These are phyloP conservation scores for Enteromius paludinosus DNA, from an alignment of 2,797 vertebrate species.

Conservation along the genomic window DNA sequence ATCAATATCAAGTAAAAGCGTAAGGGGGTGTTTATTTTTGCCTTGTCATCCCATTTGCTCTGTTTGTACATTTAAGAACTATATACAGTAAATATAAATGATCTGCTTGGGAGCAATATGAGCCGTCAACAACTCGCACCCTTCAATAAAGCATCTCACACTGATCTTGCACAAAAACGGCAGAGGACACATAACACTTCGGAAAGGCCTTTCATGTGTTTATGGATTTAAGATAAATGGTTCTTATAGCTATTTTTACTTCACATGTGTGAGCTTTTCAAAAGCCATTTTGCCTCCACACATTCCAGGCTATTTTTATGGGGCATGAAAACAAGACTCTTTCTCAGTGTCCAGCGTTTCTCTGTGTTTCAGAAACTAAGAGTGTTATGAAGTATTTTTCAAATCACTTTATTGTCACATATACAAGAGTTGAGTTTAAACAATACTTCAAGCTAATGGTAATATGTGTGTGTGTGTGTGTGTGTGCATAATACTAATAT, in stretches of 20 bases:
- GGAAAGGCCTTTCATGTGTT: constrained; percentile 67
- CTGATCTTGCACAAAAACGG: constrained; percentile 55
- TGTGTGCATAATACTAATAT: background rate
- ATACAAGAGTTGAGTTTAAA: no score
- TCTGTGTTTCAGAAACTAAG: background rate
- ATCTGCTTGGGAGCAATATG: constrained; percentile 59
- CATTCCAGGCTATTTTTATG: constrained; percentile 73
- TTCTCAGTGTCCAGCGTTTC: constrained; percentile 9
- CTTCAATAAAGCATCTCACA: constrained; percentile 54
- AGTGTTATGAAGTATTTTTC: background rate
- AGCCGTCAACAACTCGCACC: constrained; percentile 54
- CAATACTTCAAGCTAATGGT: background rate
- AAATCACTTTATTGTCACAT: background rate
- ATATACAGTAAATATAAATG: background rate
- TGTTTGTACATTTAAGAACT: background rate
- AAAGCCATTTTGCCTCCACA: constrained; percentile 70
- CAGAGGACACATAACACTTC: constrained; percentile 63
- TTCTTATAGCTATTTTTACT: constrained; percentile 71
- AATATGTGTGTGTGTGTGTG: background rate
- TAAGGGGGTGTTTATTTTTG: background rate
- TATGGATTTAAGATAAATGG: constrained; percentile 69
- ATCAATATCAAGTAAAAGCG: background rate
- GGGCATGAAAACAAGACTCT: constrained; percentile 51
- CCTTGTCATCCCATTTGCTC: background rate
- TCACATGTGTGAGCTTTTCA: constrained; percentile 56